Evolutionary conservation across 2,888 invertebrate genomes (phyloP).

Genomic region (Eumerus sabulonum): DNA sequence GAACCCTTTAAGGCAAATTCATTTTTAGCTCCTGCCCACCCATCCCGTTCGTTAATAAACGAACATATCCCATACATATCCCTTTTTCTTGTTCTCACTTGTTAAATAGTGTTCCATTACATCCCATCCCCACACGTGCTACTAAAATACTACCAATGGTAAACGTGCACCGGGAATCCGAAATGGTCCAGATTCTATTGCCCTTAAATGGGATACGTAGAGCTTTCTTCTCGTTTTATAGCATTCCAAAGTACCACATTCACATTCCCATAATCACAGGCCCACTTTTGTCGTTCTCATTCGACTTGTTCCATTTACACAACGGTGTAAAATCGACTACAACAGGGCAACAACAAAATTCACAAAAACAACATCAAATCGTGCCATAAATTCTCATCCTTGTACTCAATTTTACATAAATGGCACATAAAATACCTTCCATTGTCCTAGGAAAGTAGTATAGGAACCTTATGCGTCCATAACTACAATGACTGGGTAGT

Average conservation of each 20-base stretch:
- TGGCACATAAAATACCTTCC: constrained; percentile 57
- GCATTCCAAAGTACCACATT: constrained; percentile 33
- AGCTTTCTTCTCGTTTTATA: constrained; percentile 33
- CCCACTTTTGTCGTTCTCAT: constrained; percentile 22
- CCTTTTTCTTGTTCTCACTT: too few relatives aligned
- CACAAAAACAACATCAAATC: constrained; percentile 55
- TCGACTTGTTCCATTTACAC: constrained; percentile 17
- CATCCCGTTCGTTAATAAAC: too few relatives aligned
- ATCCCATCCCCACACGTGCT: too few relatives aligned
- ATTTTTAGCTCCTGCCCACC: too few relatives aligned
- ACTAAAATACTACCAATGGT: too few relatives aligned
- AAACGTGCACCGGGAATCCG: constrained; percentile 4
- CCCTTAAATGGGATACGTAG: constrained; percentile 27
- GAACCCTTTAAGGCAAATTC: too few relatives aligned
- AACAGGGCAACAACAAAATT: constrained; percentile 49
- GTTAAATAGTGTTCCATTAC: too few relatives aligned
- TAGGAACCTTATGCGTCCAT: constrained; percentile 49
- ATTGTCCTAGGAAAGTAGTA: constrained; percentile 54
- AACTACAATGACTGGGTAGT: constrained; percentile 47
- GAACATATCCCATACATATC: too few relatives aligned
- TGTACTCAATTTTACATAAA: constrained; percentile 63
- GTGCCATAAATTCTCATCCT: constrained; percentile 58
- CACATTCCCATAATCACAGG: constrained; percentile 40
- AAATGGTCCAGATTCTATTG: constrained; percentile 32
- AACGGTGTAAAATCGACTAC: constrained; percentile 56